These are phyloP conservation scores for Morelia viridis DNA, from an alignment of 2,797 vertebrate species.

Conservation along the genomic window DNA sequence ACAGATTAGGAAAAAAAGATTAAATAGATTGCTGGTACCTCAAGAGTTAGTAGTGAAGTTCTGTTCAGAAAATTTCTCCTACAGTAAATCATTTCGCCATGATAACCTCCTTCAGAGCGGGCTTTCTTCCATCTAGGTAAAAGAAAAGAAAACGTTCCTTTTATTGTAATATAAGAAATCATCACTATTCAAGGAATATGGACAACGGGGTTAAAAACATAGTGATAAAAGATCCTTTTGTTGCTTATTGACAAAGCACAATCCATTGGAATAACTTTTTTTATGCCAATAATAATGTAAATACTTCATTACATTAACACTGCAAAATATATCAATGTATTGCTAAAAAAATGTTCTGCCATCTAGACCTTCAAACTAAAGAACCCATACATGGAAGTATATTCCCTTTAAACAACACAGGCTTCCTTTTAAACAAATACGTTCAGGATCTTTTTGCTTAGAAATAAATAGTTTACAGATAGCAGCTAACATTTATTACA, in stretches of 20 bases:
- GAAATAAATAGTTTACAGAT: neutral
- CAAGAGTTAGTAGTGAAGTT: slow-evolving; percentile 89
- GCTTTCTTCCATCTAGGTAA: slow-evolving; percentile 86
- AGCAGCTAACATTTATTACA: neutral
- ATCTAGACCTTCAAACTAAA: neutral
- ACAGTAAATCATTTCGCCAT: slow-evolving; percentile 85
- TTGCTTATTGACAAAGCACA: neutral
- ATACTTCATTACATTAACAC: neutral
- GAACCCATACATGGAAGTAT: neutral
- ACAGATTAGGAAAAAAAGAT: neutral
- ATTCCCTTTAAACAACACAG: neutral
- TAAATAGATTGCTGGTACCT: slow-evolving; percentile 73
- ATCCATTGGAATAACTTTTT: neutral
- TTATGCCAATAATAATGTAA: neutral
- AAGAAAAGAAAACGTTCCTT: neutral
- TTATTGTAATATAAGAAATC: slow-evolving; percentile 13
- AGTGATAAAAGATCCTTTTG: neutral
- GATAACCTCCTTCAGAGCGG: slow-evolving; percentile 81
- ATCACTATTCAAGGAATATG: neutral
- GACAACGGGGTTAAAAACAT: neutral
- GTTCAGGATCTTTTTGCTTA: neutral
- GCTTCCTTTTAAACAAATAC: neutral
- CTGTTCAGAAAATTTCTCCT: slow-evolving; percentile 90
- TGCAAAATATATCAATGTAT: neutral
- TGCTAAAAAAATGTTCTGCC: neutral